Percentiles rank a stretch among this genome's conserved stretches.
Conservation (phyloP, 2,113 vertebrate species). For the Mustela lutreola region DNA sequence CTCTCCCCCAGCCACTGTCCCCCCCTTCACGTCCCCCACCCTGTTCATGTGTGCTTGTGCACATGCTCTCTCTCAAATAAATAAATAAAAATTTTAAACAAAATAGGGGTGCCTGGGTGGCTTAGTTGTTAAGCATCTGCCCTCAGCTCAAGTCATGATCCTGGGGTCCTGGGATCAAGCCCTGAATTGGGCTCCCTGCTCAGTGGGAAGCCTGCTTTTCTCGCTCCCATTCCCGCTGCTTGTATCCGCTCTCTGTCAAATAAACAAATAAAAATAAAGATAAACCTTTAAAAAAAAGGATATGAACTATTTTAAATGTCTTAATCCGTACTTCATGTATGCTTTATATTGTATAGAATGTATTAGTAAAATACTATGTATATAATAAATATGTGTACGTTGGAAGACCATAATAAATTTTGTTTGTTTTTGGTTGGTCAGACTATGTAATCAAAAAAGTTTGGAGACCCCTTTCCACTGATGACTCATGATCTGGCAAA, state of each 20-base stretch:
- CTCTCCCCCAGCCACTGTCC: not conserved
- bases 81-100: not conserved
- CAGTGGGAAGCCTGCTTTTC: too few relatives aligned
- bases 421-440: not conserved
- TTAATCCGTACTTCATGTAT: not conserved
- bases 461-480: not conserved
- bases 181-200: too few relatives aligned
- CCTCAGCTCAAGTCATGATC: too few relatives aligned
- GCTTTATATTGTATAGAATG: not conserved
- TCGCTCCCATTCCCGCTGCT: too few relatives aligned
- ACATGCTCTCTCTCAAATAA: not conserved
- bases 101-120: too few relatives aligned
- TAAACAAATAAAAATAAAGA: too few relatives aligned
- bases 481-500: not conserved
- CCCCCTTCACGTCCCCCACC: too few relatives aligned
- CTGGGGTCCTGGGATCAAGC: too few relatives aligned
- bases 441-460: not conserved
- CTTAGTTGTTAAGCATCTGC: too few relatives aligned
- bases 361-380: slow-evolving; percentile 10
- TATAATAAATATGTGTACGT: not conserved
- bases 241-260: too few relatives aligned
- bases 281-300: not conserved
- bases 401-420: not conserved
- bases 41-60: not conserved
- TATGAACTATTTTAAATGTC: slow-evolving; percentile 21